Evolutionary conservation across 2,888 invertebrate genomes (phyloP), one percentile per base, ranked within the genome.

Genomic region (Noctua comes): DNA sequence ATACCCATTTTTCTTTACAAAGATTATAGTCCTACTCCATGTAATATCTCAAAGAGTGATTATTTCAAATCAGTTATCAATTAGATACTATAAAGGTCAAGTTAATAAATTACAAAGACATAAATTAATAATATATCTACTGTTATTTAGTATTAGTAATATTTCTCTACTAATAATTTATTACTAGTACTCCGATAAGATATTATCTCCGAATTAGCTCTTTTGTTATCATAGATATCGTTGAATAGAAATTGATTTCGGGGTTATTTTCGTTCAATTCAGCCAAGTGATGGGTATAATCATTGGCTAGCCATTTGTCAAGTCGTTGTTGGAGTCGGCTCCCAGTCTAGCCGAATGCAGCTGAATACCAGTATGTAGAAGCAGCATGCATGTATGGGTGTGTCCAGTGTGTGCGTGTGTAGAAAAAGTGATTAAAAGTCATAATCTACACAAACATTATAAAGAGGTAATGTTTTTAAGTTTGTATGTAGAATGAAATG

Each of bases 91-190:
- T 4, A 51, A 27, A 77, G 66, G 46, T 48, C 78, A 77, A 54
- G 8, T 3, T 57, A 78, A 68, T 59, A n/a, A 48, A 68, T 59
- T 4, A 77, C 18, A 31, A 54, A 8, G 10, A n/a, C 24, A 40
- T 48, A 78, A 46, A 77, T 66, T 64, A 64, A 36, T 48, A 57
- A 1, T 65, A 1, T 65, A 11, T 77, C 8, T 54, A 27, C 36
- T 1, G 24, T 27, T 48, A 77, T 46, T 62, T 31, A n/a, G 16
- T 76, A 51, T 27, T 11, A 27, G 16, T 40, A 24, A 36, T 51
- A 77, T n/a, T 31, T n/a, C 24, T 21, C 59, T 36, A n/a, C 7
- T 36, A 54, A 27, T 54, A 57, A 77, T 77, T 54, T 5, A 77
- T 48, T 48, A 27, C n/a, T 7, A 5, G 36, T 13, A 24, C 16